Evolutionary conservation across 2,113 vertebrate species (phyloP), one percentile per base, ranked within the genome.

Genomic region (Eulacestoma nigropectus): DNA sequence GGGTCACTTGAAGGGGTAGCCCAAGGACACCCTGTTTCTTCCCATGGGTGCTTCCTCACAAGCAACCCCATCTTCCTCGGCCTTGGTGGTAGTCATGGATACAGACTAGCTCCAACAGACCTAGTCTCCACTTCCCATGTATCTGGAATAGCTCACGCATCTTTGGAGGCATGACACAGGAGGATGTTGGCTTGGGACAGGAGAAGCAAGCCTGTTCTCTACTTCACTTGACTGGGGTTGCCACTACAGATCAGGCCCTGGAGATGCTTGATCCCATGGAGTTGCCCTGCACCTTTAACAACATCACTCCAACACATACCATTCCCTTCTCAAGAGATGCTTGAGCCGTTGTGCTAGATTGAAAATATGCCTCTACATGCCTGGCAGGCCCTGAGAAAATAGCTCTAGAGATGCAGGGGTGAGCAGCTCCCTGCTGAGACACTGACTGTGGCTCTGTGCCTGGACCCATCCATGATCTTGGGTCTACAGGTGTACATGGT

Each of bases 311-410:
- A 78, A 87, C 32, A 86, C 93, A 96, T 94, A 86, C 87, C 67
- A 11, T 86, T 90, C 87, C 50, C 35, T 77, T 50, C 84, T 94
- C 72, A 79, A 93, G 92, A 94, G 59, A 85, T 64, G 68, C 92
- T 96, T 2, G 6, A 90, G 72, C 32, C 7, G 3, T 23, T 55
- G 60, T 39, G 68, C 47, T 46, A 41, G 39, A 70, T n/a, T 49
- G 63, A 95, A 96, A 96, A 85, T 86, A 97, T 87, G 82, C 82
- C 39, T 88, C 55, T 67, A 60, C 50, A 52, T 0, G 4, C 63
- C 59, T 87, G 57, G 27, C 0, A 3, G 49, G 57, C 7, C 27
- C 59, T 0, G 16, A 95, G 75, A 35, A 94, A 79, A 83, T 2
- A 74, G 32, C n/a, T 42, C 26, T 52, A 11, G 33, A 22, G 59